A percentile compares a stretch with the other conserved stretches of the same genome.
phyloP scores from a whole-genome alignment of 2,888 invertebrate genomes.

The Epinotia bilunana region DNA sequence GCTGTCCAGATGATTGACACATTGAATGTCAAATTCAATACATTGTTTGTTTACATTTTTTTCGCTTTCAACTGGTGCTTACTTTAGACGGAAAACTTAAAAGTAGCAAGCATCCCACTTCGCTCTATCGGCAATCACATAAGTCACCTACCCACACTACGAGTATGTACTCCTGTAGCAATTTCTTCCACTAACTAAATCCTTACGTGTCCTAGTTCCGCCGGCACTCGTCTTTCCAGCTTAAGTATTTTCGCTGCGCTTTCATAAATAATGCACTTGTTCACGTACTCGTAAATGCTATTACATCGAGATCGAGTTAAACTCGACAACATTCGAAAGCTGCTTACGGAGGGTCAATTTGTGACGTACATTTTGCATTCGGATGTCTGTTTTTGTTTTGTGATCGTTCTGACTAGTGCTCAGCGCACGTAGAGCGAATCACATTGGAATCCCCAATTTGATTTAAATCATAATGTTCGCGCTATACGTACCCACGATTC shows the following conservation, averaged over 20 bases:
- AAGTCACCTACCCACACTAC: background rate
- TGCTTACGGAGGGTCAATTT: background rate
- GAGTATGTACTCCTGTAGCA: background rate
- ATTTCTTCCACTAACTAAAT: slow-evolving; percentile 2
- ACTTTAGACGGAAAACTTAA: background rate
- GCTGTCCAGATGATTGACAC: too few relatives aligned
- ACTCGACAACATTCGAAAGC: background rate
- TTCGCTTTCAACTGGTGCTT: too few relatives aligned
- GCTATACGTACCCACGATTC: too few relatives aligned
- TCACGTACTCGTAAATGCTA: slow-evolving; percentile 3
- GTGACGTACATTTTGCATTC: background rate
- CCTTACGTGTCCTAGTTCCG: slow-evolving; percentile 19
- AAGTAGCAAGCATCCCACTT: background rate
- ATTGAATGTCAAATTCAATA: too few relatives aligned
- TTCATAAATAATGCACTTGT: slow-evolving; percentile 20
- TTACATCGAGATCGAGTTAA: slow-evolving; percentile 1
- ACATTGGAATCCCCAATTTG: too few relatives aligned
- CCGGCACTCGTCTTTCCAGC: background rate
- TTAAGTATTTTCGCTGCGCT: slow-evolving; percentile 17
- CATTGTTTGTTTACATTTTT: too few relatives aligned
- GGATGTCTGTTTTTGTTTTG: background rate
- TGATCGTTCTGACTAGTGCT: background rate
- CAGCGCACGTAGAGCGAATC: too few relatives aligned
- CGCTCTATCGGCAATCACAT: background rate
- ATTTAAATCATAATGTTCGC: too few relatives aligned